A percentile compares a stretch with the other conserved stretches of the same genome.
These are phyloP conservation scores for Argynnis bischoffii DNA, from an alignment of 2,888 invertebrate species.

Conservation along the genomic window DNA sequence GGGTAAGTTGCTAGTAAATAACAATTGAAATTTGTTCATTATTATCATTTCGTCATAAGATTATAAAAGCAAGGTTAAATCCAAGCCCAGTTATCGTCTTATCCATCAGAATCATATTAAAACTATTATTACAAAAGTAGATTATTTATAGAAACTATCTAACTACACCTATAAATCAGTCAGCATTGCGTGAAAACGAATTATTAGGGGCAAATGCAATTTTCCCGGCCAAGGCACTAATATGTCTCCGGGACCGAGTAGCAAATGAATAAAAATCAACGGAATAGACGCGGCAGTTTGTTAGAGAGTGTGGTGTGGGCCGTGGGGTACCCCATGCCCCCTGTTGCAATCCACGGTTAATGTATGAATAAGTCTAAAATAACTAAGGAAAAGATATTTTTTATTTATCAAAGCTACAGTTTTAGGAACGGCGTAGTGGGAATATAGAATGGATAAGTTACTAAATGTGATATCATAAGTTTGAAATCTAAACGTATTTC, in stretches of 20 bases:
- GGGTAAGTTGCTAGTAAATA: too few relatives aligned
- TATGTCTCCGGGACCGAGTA: conserved; percentile 53
- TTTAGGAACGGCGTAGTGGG: too few relatives aligned
- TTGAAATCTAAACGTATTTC: too few relatives aligned
- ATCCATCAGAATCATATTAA: too few relatives aligned
- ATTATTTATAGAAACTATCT: conserved; percentile 14
- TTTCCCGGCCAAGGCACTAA: conserved; percentile 57
- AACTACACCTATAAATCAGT: conserved; percentile 38
- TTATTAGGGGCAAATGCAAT: conserved; percentile 60
- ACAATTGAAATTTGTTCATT: too few relatives aligned
- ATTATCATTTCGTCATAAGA: too few relatives aligned
- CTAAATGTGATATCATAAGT: too few relatives aligned
- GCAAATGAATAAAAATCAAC: conserved; percentile 54
- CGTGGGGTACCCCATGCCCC: conserved; percentile 28
- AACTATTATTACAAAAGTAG: too few relatives aligned
- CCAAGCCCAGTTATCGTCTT: too few relatives aligned
- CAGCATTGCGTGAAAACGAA: conserved; percentile 52
- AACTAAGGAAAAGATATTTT: background rate
- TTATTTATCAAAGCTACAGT: too few relatives aligned
- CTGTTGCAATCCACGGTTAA: conserved; percentile 20
- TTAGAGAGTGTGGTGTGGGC: conserved; percentile 32
- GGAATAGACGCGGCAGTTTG: conserved; percentile 45
- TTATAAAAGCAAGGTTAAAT: too few relatives aligned
- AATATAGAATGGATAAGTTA: too few relatives aligned
- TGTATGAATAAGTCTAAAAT: conserved; percentile 11